These are phyloP conservation scores for Papilio dardanus DNA, from an alignment of 1,140 invertebrate genomes.

Conservation along the genomic window DNA sequence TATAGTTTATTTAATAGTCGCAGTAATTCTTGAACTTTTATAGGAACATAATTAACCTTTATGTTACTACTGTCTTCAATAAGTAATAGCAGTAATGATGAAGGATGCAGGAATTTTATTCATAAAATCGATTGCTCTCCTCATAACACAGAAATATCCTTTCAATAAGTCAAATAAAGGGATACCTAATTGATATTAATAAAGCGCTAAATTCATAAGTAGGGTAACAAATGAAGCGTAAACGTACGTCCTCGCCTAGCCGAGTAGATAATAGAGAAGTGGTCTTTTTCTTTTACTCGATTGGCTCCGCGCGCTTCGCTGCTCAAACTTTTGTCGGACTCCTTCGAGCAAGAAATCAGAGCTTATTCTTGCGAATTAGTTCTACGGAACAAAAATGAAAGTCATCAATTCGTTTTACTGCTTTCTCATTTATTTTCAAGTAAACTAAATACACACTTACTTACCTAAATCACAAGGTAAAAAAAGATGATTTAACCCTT, in stretches of 20 bases:
- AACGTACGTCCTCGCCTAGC: not conserved
- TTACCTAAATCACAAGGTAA: too few species aligned
- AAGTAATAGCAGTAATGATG: too few species aligned
- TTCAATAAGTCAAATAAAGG: not conserved
- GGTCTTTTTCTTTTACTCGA: constrained; percentile 30
- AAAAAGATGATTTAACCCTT: too few species aligned
- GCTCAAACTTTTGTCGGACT: constrained; percentile 27
- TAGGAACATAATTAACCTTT: too few species aligned
- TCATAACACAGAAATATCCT: too few species aligned
- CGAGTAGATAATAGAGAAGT: constrained; percentile 25
- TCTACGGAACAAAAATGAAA: constrained; percentile 4
- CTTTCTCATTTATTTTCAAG: not conserved
- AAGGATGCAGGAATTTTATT: too few species aligned
- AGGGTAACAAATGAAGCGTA: not conserved
- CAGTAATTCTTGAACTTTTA: not conserved
- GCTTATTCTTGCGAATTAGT: constrained; percentile 15
- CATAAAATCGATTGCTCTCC: not conserved
- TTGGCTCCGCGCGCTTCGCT: constrained; percentile 14
- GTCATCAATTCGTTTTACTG: constrained; percentile 5
- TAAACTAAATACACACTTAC: not conserved
- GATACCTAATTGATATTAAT: not conserved
- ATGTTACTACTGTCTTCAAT: too few species aligned
- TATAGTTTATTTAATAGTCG: not conserved
- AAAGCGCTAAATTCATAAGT: not conserved
- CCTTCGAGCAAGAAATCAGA: constrained; percentile 6